Conservation (phyloP, 2,888 invertebrate species). For the Myathropa florea region DNA sequence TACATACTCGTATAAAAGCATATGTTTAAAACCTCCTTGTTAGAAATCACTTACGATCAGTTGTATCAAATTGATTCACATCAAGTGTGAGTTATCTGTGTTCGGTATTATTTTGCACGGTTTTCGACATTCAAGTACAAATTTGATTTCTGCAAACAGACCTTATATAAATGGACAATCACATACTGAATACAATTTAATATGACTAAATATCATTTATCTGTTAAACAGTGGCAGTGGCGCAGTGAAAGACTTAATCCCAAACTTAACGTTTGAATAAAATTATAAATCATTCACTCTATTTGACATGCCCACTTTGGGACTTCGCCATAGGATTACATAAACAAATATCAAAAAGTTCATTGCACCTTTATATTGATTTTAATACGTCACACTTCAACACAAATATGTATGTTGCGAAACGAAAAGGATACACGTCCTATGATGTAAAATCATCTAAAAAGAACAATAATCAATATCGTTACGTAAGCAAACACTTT, state of each 20-base stretch:
- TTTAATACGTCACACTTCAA: background rate
- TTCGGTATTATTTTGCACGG: too few species aligned
- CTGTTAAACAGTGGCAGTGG: background rate
- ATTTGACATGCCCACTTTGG: background rate
- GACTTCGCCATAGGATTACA: background rate
- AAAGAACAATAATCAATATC: constrained; percentile 45
- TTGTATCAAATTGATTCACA: too few species aligned
- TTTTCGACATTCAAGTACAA: too few species aligned
- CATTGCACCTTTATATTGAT: background rate
- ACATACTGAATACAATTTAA: background rate
- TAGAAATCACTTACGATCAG: too few species aligned
- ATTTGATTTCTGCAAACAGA: too few species aligned
- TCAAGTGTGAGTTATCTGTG: too few species aligned
- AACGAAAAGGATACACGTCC: background rate
- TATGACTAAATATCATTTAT: background rate
- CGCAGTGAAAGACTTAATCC: background rate
- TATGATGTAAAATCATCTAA: background rate
- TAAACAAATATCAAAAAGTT: background rate
- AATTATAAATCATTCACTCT: background rate
- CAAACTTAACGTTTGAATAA: background rate
- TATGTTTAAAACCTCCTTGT: too few species aligned
- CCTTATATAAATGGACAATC: background rate
- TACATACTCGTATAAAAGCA: too few species aligned
- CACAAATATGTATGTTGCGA: background rate
- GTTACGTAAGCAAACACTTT: constrained; percentile 44